Evolutionary conservation across 1,140 invertebrate genomes (phyloP), one percentile per base, ranked within the genome.

Genomic region (Tetragnatha versicolor): DNA sequence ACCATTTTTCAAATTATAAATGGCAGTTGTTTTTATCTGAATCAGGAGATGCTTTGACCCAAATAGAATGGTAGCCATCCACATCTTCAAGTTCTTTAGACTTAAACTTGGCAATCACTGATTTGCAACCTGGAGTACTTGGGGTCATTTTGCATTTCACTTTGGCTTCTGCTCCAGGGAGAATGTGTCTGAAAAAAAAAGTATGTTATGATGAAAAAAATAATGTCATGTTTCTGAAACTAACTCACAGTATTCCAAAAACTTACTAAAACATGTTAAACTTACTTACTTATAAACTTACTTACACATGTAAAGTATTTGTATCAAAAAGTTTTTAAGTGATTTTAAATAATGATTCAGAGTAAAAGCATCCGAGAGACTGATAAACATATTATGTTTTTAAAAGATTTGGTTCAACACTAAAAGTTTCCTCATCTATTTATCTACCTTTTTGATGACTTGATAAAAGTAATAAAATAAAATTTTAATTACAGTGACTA

Each of bases 51-150:
- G 79, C 55, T 27, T 80, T 79, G 33, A 86, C 83, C n/a, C 68
- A 27, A 25, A 86, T 82, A 17, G 76, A 89, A 14, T 90, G 83
- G 84, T 92, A 94, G 9, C 94, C 94, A 84, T 95, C 93, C 0
- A 94, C 92, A 83, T 95, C 94, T 53, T 91, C 89, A 49, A 96
- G 86, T 84, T 95, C 92, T 79, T 91, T 92, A 3, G 92, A 93
- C 45, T 87, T 88, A 84, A 96, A 96, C 85, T 94, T 95, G 1
- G 91, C 92, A 37, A 90, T 89, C 73, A 96, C 90, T 3, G 92
- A 92, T 79, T 91, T 91, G 20, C 90, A 89, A 0, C 94, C 94
- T 0, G 88, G 88, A 82, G 89, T 89, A 3, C 88, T 90, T 3
- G 93, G 93, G 0, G 87, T 90, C 82, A 94, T 88, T 77, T 90